Evolutionary conservation across 2,797 vertebrate genomes (phyloP).

Genomic region (Poeciliopsis presidionis): DNA sequence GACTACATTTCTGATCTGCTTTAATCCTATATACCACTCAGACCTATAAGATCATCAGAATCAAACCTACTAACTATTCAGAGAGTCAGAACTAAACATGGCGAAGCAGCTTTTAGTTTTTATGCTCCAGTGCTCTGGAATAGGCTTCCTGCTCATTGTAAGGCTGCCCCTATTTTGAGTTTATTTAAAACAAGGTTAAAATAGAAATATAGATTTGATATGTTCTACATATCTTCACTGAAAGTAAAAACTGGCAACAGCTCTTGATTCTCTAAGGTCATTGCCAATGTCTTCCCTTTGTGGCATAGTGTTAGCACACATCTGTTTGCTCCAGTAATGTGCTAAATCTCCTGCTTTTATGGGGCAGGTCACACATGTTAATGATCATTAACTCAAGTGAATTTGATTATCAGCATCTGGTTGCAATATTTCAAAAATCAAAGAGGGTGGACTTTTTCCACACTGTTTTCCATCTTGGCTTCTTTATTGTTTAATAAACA

Average conservation of each 20-base stretch:
- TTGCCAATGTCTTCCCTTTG: neutral
- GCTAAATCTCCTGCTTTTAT: neutral
- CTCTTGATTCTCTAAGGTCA: slow-evolving; percentile 1
- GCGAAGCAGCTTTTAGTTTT: too few relatives aligned
- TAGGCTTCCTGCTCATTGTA: too few relatives aligned
- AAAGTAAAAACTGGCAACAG: neutral
- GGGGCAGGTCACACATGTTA: neutral
- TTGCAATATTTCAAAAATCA: neutral
- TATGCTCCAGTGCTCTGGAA: too few relatives aligned
- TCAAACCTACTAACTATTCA: too few relatives aligned
- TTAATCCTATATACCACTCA: too few relatives aligned
- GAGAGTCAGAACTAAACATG: too few relatives aligned
- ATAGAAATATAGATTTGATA: too few relatives aligned
- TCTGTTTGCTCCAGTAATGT: neutral
- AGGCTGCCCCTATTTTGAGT: too few relatives aligned
- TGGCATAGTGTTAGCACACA: neutral
- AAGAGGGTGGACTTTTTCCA: neutral
- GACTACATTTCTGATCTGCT: too few relatives aligned
- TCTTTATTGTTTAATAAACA: neutral
- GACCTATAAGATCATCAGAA: too few relatives aligned
- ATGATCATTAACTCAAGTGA: neutral
- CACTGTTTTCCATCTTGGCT: neutral
- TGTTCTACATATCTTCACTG: too few relatives aligned
- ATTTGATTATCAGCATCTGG: neutral
- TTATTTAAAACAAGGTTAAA: too few relatives aligned